phyloP scores from a whole-genome alignment of 1,140 invertebrate species.

The Holotrichia oblita region DNA sequence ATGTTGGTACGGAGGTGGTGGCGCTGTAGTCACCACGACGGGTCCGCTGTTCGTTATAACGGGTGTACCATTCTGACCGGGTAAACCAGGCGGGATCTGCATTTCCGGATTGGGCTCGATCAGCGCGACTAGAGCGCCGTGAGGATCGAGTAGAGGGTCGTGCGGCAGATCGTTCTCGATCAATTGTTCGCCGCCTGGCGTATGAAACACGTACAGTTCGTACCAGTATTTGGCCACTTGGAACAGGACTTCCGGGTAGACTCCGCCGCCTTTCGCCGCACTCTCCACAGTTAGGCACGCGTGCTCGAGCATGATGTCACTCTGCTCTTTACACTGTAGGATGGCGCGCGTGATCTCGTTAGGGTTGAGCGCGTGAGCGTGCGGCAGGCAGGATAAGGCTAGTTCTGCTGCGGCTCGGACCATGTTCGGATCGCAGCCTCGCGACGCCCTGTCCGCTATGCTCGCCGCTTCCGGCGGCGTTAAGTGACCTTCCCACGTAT shows the following conservation, averaged over 20 bases:
- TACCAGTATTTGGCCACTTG: conserved; percentile 95
- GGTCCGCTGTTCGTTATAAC: conserved; percentile 54
- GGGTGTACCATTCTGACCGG: conserved; percentile 49
- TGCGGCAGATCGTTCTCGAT: conserved; percentile 66
- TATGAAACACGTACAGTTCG: conserved; percentile 83
- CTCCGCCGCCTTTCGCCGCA: conserved; percentile 95
- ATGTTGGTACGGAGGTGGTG: conserved; percentile 66
- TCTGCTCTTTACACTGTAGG: conserved; percentile 96
- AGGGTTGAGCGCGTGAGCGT: conserved; percentile 95
- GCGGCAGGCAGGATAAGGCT: conserved; percentile 92
- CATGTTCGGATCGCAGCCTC: conserved; percentile 88
- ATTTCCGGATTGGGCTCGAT: conserved; percentile 64
- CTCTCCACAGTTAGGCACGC: conserved; percentile 95
- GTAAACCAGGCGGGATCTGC: conserved; percentile 48
- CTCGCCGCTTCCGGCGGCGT: conserved; percentile 96
- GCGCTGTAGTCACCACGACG: conserved; percentile 69
- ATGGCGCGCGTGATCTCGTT: conserved; percentile 97
- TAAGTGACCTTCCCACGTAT: conserved; percentile 97
- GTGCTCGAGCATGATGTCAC: conserved; percentile 92
- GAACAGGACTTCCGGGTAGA: conserved; percentile 93
- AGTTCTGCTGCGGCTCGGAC: conserved; percentile 92
- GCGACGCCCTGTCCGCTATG: conserved; percentile 94
- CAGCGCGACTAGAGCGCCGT: conserved; percentile 63
- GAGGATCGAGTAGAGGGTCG: conserved; percentile 65
- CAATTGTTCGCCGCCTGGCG: conserved; percentile 69